Evolutionary conservation across 2,113 vertebrate species (phyloP), one percentile per base, ranked within the genome.

Genomic region (Anseranas semipalmata): DNA sequence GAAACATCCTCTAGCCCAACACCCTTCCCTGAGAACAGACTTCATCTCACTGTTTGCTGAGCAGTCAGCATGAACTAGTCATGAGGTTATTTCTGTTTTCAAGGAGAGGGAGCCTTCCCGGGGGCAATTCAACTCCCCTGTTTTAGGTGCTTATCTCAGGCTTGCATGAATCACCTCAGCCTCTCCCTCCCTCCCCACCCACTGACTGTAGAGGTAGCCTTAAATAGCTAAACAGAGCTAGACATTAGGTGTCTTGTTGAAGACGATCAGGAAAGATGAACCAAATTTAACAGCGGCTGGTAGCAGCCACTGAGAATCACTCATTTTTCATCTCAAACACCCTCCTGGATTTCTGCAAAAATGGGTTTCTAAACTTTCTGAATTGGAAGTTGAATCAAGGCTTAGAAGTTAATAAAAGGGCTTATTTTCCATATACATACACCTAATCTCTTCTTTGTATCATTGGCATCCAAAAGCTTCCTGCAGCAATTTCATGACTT

Each of bases 81-180:
- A 70, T 17, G 25, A 82, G 53, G n/a, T 85, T 91, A 89, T 92
- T 94, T 95, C 70, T 94, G 84, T 82, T 89, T 81, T 82, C 71
- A 82, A 82, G 80, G 52, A 89, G 87, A 89, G 9, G 0, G 0
- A 96, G 16, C 20, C 53, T 48, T 94, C 66, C 66, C 1, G 1
- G 53, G 83, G 45, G 56, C 6, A 1, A 87, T 78, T 67, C 53
- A 81, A 62, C 65, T 93, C 70, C 35, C 39, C 50, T 50, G 12
- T 59, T 48, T 93, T 35, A 93, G 70, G 58, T 79, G 71, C 58
- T 85, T 93, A 93, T 85, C 91, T 94, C 66, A 85, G 66, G 58
- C 48, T 85, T 1, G 0, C 27, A 91, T 91, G 91, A 95, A 91
- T 94, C 85, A 95, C 24, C 48, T 82, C 77, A 89, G 62, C 27